A percentile compares a stretch with the other conserved stretches of the same genome.
phyloP scores from a whole-genome alignment of 2,797 vertebrate genomes.

The Danionella dracula region DNA sequence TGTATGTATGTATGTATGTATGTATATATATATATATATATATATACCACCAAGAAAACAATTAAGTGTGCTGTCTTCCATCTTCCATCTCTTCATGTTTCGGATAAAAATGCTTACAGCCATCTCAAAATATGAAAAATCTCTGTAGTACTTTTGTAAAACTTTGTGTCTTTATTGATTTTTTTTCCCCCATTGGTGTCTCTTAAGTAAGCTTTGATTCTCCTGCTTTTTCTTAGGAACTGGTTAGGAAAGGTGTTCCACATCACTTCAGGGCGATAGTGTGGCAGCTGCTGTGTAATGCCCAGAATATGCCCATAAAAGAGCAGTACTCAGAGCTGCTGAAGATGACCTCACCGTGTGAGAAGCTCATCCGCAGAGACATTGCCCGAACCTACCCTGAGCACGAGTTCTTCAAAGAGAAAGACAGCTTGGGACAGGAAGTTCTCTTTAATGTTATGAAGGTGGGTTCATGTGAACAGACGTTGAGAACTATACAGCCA shows the following conservation, averaged over 20 bases:
- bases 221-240: constrained; percentile 69
- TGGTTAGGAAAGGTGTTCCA: constrained; percentile 93
- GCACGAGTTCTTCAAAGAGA: constrained; percentile 98
- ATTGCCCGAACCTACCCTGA: constrained; percentile 97
- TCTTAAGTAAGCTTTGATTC: neutral
- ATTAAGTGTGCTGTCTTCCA: no score
- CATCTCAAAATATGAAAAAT: no score
- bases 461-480: constrained; percentile 60
- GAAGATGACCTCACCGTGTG: constrained; percentile 97
- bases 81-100: no score
- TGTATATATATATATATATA: no score
- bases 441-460: constrained; percentile 99
- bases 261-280: constrained; percentile 98
- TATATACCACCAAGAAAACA: no score
- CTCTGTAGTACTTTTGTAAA: no score
- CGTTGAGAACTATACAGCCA: no score
- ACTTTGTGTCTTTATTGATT: no score
- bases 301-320: constrained; percentile 95
- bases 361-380: constrained; percentile 95
- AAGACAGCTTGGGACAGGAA: constrained; percentile 94
- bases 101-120: no score
- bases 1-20: no score
- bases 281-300: constrained; percentile 93
- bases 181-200: constrained; percentile 18
- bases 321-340: constrained; percentile 97